These are phyloP conservation scores for Sinocyclocheilus grahami DNA, from an alignment of 2,113 vertebrate species.

Conservation along the genomic window DNA sequence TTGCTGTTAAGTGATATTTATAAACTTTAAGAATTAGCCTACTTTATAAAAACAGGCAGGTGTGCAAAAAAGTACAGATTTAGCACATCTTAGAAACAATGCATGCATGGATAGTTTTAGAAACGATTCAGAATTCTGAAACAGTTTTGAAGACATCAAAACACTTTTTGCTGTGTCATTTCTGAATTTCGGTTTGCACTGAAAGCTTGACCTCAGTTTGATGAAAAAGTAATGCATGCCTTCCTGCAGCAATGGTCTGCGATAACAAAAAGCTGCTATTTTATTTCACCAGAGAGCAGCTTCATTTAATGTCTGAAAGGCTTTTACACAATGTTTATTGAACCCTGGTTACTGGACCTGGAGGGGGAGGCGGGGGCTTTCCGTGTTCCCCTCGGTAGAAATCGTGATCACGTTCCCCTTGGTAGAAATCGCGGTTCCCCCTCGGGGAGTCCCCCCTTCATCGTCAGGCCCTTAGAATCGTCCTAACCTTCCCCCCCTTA, in stretches of 20 bases:
- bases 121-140: neutral
- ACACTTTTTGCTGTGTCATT: neutral
- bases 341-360: neutral
- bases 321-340: neutral
- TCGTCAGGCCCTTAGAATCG: no score
- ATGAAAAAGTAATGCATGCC: neutral
- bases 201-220: neutral
- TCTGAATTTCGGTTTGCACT: neutral
- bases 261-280: neutral
- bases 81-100: neutral
- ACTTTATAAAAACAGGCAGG: neutral
- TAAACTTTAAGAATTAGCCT: neutral
- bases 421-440: no score
- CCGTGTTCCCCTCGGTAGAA: no score
- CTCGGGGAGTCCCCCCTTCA: no score
- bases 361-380: no score
- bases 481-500: no score
- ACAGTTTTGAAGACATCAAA: neutral
- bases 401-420: no score
- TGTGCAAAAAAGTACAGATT: neutral
- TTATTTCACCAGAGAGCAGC: neutral
- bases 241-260: neutral
- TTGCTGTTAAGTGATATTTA: neutral
- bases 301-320: constrained; percentile 4
- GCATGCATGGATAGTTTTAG: neutral